Evolutionary conservation across 35 echinoderm and acorn worm genomes (phyloP), one percentile per base, ranked within the genome.

Genomic region (Anneissia japonica): DNA sequence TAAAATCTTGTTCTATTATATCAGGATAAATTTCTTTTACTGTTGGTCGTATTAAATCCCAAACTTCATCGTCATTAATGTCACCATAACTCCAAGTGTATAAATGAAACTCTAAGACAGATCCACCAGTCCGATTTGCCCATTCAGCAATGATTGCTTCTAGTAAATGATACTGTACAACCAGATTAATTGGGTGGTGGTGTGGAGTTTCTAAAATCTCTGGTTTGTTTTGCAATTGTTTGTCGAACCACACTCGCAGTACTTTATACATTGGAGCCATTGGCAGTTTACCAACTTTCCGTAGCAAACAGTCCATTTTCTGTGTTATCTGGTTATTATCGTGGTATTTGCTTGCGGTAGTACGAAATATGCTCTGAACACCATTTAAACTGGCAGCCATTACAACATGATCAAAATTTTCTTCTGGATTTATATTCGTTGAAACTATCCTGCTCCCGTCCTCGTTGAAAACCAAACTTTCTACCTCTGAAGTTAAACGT

Each of bases 231-330:
- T 79, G 30, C 12, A 99, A 46, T 19, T 87, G 89, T 77, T 94
- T 93, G 46, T 99, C 89, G 77, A 99, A 99, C 96, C 92, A 99
- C 7, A 94, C 86, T 77, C 86, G 88, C 4, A 99, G 37, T 46
- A 99, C 55, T 75, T 99, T 99, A 19, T 83, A 94, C 9, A 89
- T 86, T 13, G 88, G 89, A 31, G 96, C 96, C 32, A 90, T 55
- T 16, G 85, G 43, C 2, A 99, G 38, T 46, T 89, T 19, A 34
- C 30, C 36, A 94, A 73, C 26, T 84, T 85, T 2, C 82, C 34
- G 4, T 84, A 37, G 4, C 86, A 41, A 14, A 80, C 82, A 64
- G 19, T 64, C 26, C 2, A 64, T 64, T 64, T 64, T 64, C 11
- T 64, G 11, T 26, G 1, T 64, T 12, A 64, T 64, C 26, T 64